Evolutionary conservation across 2,797 vertebrate species (phyloP), one percentile per base, ranked within the genome.

Genomic region (Cetoscarus ocellatus): DNA sequence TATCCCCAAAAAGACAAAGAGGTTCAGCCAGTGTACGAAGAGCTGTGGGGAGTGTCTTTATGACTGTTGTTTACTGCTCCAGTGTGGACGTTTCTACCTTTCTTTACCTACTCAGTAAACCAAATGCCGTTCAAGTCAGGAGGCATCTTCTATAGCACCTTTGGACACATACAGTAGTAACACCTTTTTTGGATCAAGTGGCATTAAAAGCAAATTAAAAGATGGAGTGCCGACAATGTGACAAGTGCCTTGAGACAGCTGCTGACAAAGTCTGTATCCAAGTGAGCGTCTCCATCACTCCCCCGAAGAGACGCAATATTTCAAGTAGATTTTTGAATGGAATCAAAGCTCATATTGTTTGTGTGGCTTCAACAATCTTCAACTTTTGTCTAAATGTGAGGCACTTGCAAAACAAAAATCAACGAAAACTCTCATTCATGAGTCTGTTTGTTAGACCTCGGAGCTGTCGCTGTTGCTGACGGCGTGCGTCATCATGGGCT

Each of bases 361-460:
- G 86, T 79, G 81, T 86, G 80, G 81, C 86, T 75, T 83, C 56
- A 50, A 77, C 73, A 83, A 81, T 89, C 77, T 43, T 83, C 54
- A 60, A 84, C 75, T 79, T 70, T 86, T 62, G 87, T 84, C 79
- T 85, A 90, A 91, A 87, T 82, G 86, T 88, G 86, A 96, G 94
- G 94, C 95, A 93, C 93, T 92, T 84, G 83, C 87, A 88, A 92
- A 90, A 75, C 48, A 75, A 78, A 84, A 57, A 73, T 9, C 0
- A 62, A 80, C 57, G 49, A 67, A 83, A 79, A 76, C 55, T 53
- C 66, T 59, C 47, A 14, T 59, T 54, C 40, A 5, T 50, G 36
- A 10, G 71, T 61, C 42, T 34, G 60, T 51, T 1, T 62, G 71
- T 97, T 94, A 99, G 80, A 99, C 98, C 88, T 99, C 98, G 0